Evolutionary conservation across 2,888 invertebrate species (phyloP).

Genomic region (Helobdella robusta): DNA sequence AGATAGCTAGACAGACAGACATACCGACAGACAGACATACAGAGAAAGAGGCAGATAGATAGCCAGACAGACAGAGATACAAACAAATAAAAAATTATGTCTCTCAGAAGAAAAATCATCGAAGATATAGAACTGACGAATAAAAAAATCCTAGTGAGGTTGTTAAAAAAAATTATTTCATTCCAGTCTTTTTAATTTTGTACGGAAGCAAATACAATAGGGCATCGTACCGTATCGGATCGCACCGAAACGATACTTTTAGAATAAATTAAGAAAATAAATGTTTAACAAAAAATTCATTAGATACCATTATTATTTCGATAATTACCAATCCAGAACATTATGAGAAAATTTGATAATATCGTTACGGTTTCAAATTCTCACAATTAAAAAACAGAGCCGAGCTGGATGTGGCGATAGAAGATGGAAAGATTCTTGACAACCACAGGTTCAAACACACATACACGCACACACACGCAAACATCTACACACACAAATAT

Average conservation of each 20-base stretch:
- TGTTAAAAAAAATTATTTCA: no score
- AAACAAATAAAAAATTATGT: constrained; percentile 26
- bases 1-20: not conserved
- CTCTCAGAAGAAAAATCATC: constrained; percentile 73
- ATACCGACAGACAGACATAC: not conserved
- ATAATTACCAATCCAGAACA: no score
- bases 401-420: constrained; percentile 92
- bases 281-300: no score
- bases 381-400: constrained; percentile 65
- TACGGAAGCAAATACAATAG: no score
- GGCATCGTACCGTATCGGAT: no score
- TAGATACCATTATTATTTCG: no score
- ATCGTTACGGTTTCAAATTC: no score
- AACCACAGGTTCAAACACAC: constrained; percentile 77
- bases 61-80: not conserved
- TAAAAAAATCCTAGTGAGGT: constrained; percentile 89
- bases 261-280: no score
- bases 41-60: not conserved
- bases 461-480: no score
- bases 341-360: no score
- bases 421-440: constrained; percentile 90
- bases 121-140: constrained; percentile 73
- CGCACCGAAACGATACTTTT: not conserved
- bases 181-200: no score
- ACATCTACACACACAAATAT: no score